Evolutionary conservation across 2,888 invertebrate genomes (phyloP), one percentile per base, ranked within the genome.

Genomic region (Gastracanthus pulcherrimus): DNA sequence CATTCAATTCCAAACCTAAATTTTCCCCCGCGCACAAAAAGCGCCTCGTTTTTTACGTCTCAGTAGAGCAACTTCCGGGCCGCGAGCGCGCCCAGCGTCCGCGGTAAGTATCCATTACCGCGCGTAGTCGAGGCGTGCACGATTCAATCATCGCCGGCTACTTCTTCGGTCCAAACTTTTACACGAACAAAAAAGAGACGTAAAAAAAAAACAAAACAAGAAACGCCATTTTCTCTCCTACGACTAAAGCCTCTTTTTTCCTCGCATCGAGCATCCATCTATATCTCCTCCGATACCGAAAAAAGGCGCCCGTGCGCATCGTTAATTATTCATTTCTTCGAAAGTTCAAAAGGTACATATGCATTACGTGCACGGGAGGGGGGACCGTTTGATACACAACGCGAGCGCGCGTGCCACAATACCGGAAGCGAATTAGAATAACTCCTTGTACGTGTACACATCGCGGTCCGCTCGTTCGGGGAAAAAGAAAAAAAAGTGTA

Each of bases 91-190:
- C 38, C 66, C 6, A 26, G 38, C 13, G 16, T 16, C 48, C 9
- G 48, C 11, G 9, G 36, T 75, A 64, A 48, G 64, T 75, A 75
- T 64, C 64, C 64, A 64, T 75, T 75, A 64, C 64, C 60, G 31
- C 16, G 23, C 3, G n/a, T n/a, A 7, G 62, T 23, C 16, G 48
- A 29, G 64, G n/a, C 48, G 48, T 29, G 38, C 26, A 29, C 67
- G 67, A 76, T 67, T 67, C 67, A 76, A 67, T 76, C 76, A 76
- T 76, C 67, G 76, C 19, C 41, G 23, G 55, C 55, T 26, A n/a
- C n/a, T 60, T 62, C 36, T 62, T 41, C n/a, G 19, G 29, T 62
- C n/a, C 13, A 31, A 72, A 41, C 41, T 26, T 48, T 9, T 11
- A 4, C 29, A 9, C 23, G 70, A 13, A n/a, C 29, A 13, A 11